Evolutionary conservation across 2,888 invertebrate genomes (phyloP).

Genomic region (Smittia sp.): DNA sequence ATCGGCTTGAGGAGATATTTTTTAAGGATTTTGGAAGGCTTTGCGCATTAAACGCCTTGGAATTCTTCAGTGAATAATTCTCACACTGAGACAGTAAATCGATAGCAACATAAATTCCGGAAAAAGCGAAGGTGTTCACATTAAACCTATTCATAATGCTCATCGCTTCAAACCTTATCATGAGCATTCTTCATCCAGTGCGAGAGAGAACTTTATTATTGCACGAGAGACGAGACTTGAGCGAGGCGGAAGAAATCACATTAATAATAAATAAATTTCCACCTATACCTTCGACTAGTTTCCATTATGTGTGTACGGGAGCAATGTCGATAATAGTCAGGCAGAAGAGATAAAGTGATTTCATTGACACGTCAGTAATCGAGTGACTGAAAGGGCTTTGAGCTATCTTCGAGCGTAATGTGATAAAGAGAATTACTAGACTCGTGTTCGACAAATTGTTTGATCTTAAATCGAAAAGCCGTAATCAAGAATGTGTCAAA

Average conservation of each 20-base stretch:
- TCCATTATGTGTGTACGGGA: neutral
- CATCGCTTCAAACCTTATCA: constrained; percentile 3
- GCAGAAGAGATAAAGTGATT: neutral
- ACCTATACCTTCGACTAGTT: neutral
- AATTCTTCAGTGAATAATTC: too few relatives aligned
- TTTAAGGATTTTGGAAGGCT: too few relatives aligned
- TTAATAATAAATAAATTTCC: constrained; percentile 8
- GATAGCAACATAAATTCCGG: neutral
- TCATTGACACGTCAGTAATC: constrained; percentile 13
- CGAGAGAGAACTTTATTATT: neutral
- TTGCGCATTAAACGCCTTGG: too few relatives aligned
- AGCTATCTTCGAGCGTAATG: neutral
- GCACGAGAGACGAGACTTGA: neutral
- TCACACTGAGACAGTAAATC: neutral
- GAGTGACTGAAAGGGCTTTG: neutral
- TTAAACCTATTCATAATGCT: neutral
- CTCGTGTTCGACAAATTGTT: too few relatives aligned
- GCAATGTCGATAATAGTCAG: neutral
- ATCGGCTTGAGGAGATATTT: too few relatives aligned
- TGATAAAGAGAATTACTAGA: neutral
- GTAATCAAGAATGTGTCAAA: too few relatives aligned
- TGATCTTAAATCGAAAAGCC: too few relatives aligned
- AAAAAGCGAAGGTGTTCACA: neutral
- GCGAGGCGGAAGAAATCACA: neutral
- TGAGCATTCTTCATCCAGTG: neutral